These are phyloP conservation scores for Epirrhoe tristata DNA, from an alignment of 2,888 invertebrate species.

Conservation along the genomic window DNA sequence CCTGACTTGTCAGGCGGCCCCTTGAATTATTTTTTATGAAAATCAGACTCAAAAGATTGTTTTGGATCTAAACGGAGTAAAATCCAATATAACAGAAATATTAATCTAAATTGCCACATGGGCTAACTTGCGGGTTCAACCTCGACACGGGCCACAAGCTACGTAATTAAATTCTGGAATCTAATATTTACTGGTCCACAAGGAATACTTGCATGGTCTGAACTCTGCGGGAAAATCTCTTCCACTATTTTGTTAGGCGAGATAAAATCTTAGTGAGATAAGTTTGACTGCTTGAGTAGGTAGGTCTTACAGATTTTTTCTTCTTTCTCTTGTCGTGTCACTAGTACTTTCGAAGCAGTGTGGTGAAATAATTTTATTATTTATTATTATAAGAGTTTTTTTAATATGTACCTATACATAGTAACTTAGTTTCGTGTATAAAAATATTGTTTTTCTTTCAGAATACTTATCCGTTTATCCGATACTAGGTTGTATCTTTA, in stretches of 20 bases:
- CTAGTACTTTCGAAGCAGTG: too few relatives aligned
- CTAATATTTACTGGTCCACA: slow-evolving; percentile 26
- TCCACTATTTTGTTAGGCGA: slow-evolving; percentile 23
- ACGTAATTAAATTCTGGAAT: slow-evolving; percentile 26
- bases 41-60: too few relatives aligned
- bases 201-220: slow-evolving; percentile 10
- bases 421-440: too few relatives aligned
- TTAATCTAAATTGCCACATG: slow-evolving; percentile 3
- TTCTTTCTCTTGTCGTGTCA: background rate
- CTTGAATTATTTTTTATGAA: too few relatives aligned
- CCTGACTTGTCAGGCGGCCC: too few relatives aligned
- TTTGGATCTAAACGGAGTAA: too few relatives aligned
- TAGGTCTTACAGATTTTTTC: background rate
- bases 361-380: too few relatives aligned
- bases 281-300: background rate
- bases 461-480: too few relatives aligned
- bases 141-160: slow-evolving; percentile 11
- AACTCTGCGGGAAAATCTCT: slow-evolving; percentile 13
- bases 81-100: background rate
- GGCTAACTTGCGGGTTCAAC: slow-evolving; percentile 11
- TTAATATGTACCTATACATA: too few relatives aligned
- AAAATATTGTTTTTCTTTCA: too few relatives aligned
- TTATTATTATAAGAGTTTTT: too few relatives aligned
- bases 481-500: too few relatives aligned
- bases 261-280: slow-evolving; percentile 14